A percentile compares a stretch with the other conserved stretches of the same genome.
These are phyloP conservation scores for Dipodomys stephensi DNA, from an alignment of 2,113 vertebrate genomes.

Conservation along the genomic window DNA sequence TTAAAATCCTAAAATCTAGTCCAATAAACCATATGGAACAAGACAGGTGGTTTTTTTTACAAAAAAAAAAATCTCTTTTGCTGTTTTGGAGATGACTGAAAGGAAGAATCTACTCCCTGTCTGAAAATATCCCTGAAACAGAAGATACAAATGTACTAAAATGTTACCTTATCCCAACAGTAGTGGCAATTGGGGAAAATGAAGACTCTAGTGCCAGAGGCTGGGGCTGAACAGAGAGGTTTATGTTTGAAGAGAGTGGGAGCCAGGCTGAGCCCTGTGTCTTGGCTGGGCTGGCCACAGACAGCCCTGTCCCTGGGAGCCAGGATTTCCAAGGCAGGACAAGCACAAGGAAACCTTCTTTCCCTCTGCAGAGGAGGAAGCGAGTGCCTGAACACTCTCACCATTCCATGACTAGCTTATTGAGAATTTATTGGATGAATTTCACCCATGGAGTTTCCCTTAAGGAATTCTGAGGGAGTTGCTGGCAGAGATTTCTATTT, in stretches of 20 bases:
- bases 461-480: slow-evolving; percentile 51
- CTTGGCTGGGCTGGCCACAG: neutral
- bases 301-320: neutral
- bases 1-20: slow-evolving; percentile 38
- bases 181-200: slow-evolving; percentile 29
- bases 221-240: slow-evolving; percentile 57
- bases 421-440: slow-evolving; percentile 53
- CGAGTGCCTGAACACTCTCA: neutral
- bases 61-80: slow-evolving; percentile 44
- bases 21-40: slow-evolving; percentile 19
- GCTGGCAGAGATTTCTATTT: neutral
- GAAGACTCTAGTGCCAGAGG: slow-evolving; percentile 12
- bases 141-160: slow-evolving; percentile 42
- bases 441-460: slow-evolving; percentile 52
- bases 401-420: slow-evolving; percentile 53
- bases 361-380: neutral
- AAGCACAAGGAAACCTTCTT: slow-evolving; percentile 69
- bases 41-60: neutral
- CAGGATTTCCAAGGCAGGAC: neutral
- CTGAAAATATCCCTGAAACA: slow-evolving; percentile 54
- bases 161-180: slow-evolving; percentile 37
- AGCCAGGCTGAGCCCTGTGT: neutral
- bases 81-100: slow-evolving; percentile 49
- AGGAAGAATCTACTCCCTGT: slow-evolving; percentile 7
- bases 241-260: slow-evolving; percentile 45